Conservation (phyloP, 2,113 vertebrate genomes). For the Pholis gunnellus region DNA sequence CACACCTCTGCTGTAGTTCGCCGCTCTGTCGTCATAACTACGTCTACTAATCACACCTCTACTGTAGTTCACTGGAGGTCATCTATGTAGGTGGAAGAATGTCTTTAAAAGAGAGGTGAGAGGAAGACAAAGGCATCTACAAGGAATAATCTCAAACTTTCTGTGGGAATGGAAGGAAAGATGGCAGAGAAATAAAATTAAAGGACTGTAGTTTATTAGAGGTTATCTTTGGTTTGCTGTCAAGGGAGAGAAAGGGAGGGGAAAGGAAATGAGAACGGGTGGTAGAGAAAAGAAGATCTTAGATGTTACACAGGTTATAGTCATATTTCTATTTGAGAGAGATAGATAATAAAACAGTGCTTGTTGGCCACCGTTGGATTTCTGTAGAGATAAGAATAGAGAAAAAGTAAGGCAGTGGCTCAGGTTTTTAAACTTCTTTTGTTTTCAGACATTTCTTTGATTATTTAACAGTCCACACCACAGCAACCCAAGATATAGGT, state of each 20-base stretch:
- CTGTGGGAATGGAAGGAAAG: slow-evolving; percentile 2
- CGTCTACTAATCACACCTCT: too few relatives aligned
- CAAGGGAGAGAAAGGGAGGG: not conserved
- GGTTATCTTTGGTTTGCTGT: slow-evolving; percentile 31
- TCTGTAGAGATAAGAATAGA: not conserved
- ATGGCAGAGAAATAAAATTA: not conserved
- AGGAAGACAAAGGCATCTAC: slow-evolving; percentile 21
- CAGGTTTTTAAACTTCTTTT: not conserved
- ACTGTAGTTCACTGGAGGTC: slow-evolving; percentile 35
- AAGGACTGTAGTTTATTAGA: slow-evolving; percentile 21
- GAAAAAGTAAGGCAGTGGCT: not conserved
- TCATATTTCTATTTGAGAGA: slow-evolving; percentile 1
- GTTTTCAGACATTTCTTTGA: not conserved
- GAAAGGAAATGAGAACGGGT: slow-evolving; percentile 29
- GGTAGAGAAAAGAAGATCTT: not conserved
- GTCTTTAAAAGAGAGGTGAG: not conserved
- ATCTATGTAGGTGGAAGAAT: slow-evolving; percentile 19
- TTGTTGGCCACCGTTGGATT: not conserved
- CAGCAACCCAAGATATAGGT: not conserved
- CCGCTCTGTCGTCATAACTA: not conserved
- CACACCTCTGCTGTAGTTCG: not conserved
- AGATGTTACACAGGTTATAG: not conserved
- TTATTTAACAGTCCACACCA: not conserved
- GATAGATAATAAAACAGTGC: not conserved
- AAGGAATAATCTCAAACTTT: slow-evolving; percentile 37